phyloP scores from a whole-genome alignment of 2,888 invertebrate species.

The Limenitis camilla region DNA sequence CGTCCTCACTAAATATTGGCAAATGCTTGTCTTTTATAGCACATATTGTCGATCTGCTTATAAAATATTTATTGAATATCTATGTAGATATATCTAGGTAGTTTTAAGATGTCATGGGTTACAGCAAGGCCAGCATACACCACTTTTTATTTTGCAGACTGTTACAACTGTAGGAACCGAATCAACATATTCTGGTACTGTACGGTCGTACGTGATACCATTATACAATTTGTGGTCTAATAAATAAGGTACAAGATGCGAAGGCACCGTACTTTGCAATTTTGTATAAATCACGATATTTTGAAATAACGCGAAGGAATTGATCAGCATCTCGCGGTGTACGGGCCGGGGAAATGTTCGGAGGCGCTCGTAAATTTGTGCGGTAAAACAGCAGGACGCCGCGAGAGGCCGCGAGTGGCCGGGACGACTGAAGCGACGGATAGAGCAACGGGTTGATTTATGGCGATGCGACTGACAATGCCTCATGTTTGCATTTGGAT shows the following conservation, averaged over 20 bases:
- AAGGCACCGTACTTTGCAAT: slow-evolving; percentile 27
- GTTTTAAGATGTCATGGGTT: background rate
- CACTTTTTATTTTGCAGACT: slow-evolving; percentile 9
- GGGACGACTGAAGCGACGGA: slow-evolving; percentile 57
- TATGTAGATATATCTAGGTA: too few species aligned
- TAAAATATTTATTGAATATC: background rate
- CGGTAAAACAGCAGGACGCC: slow-evolving; percentile 64
- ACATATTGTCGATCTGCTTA: background rate
- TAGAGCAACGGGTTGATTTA: slow-evolving; percentile 67
- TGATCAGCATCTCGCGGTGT: slow-evolving; percentile 61
- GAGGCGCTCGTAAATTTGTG: slow-evolving; percentile 72
- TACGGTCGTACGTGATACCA: background rate
- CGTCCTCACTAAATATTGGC: too few species aligned
- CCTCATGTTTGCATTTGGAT: slow-evolving; percentile 37
- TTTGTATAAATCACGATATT: slow-evolving; percentile 70
- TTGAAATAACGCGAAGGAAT: slow-evolving; percentile 66
- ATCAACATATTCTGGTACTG: background rate
- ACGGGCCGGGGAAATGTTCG: slow-evolving; percentile 45
- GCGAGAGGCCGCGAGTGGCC: slow-evolving; percentile 9
- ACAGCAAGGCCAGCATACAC: background rate
- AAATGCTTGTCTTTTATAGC: too few species aligned
- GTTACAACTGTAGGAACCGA: slow-evolving; percentile 6
- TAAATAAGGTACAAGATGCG: slow-evolving; percentile 15
- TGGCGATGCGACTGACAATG: slow-evolving; percentile 38
- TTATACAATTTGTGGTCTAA: slow-evolving; percentile 2